Evolutionary conservation across 2,797 vertebrate genomes (phyloP), one percentile per base, ranked within the genome.

Genomic region (Anabacerthia variegaticeps): DNA sequence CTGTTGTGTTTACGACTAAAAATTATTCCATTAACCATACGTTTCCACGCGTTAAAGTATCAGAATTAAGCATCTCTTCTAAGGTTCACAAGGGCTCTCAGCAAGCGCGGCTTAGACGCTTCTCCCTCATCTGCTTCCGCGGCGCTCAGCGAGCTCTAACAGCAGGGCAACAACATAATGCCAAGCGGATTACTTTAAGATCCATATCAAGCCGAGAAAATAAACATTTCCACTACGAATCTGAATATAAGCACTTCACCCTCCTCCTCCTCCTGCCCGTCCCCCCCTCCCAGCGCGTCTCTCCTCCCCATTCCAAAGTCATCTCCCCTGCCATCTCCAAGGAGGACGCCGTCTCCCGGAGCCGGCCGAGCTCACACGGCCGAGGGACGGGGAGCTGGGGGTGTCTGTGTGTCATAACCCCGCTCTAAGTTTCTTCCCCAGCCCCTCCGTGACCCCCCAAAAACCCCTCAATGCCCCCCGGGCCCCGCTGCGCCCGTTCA

Each of bases 111-210:
- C 89, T 96, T 51, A 92, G 83, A 30, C 32, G 52, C 83, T 85
- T 85, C 90, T 93, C 85, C 51, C 89, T 91, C 91, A 74, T 87
- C 80, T 27, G 92, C 87, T 66, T 92, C 89, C 19, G 76, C 9
- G 26, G 80, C 6, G 71, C 34, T 90, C 91, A 72, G 89, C 88
- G 36, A 89, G 95, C 94, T 92, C 52, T 59, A 96, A 75, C 89
- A 84, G 88, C 92, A 92, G 93, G 95, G 92, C 95, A 67, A 83
- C 77, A 78, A 88, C 94, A 93, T 95, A 97, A 96, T 91, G 91
- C 96, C 96, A 65, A 96, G 91, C 39, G 59, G 95, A 95, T 96
- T 95, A 95, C 87, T 92, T 63, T 6, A 62, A 92, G 85, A 96
- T 84, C 94, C 91, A 36, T 51, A 69, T 88, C 90, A 86, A 91